phyloP scores from a whole-genome alignment of 2,888 invertebrate species.

The Ophion ellenae region DNA sequence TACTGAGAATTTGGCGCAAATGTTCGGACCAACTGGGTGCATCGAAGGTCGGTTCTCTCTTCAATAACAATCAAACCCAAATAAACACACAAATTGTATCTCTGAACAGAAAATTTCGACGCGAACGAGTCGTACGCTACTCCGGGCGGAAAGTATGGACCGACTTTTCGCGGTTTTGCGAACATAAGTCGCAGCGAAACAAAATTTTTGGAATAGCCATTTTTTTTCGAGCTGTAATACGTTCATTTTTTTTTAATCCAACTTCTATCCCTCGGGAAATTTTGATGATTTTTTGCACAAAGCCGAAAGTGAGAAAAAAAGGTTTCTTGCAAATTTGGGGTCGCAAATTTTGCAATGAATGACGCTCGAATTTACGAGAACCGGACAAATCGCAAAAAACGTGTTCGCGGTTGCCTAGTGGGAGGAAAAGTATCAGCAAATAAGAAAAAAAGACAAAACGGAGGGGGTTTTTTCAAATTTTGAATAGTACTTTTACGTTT shows the following conservation, averaged over 20 bases:
- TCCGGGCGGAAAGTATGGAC: neutral
- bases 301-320: too few relatives aligned
- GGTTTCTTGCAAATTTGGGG: too few relatives aligned
- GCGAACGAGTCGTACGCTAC: neutral
- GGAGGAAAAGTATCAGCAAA: neutral
- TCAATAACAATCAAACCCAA: slow-evolving; percentile 59
- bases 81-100: slow-evolving; percentile 20
- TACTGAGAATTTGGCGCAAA: slow-evolving; percentile 75
- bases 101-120: neutral
- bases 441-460: neutral
- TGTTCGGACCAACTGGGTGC: slow-evolving; percentile 82
- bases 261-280: neutral
- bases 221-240: neutral
- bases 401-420: neutral
- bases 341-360: too few relatives aligned
- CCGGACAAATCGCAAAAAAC: neutral
- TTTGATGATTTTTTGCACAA: too few relatives aligned
- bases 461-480: too few relatives aligned
- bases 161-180: neutral
- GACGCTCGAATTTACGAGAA: too few relatives aligned
- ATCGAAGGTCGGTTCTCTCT: slow-evolving; percentile 81
- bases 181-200: neutral
- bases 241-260: neutral
- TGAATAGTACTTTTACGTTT: neutral
- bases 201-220: slow-evolving; percentile 25